phyloP scores from a whole-genome alignment of 2,888 invertebrate genomes.

The Graphium colonna region DNA sequence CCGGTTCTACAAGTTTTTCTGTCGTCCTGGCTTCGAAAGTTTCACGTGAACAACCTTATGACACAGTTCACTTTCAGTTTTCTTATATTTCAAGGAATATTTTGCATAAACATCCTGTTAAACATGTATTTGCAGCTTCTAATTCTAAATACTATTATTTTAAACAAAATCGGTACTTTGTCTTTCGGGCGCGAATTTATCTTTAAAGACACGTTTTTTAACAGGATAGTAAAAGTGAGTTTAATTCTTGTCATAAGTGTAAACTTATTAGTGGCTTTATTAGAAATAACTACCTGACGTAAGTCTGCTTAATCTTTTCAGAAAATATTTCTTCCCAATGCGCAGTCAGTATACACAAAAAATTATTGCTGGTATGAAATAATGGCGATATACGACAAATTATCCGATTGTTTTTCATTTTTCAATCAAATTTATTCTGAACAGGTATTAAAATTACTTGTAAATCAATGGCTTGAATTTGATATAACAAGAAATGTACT shows the following conservation, averaged over 20 bases:
- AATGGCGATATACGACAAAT: constrained; percentile 60
- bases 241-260: not conserved
- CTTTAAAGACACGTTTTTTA: constrained; percentile 31
- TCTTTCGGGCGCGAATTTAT: constrained; percentile 29
- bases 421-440: constrained; percentile 54
- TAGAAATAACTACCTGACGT: not conserved
- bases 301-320: constrained; percentile 31
- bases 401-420: constrained; percentile 47
- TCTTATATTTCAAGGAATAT: constrained; percentile 45
- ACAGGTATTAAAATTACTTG: constrained; percentile 46
- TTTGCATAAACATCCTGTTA: constrained; percentile 39
- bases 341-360: constrained; percentile 27
- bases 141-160: too few relatives aligned
- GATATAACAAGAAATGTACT: too few relatives aligned
- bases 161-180: too few relatives aligned
- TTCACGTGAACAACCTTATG: constrained; percentile 39
- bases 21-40: constrained; percentile 35
- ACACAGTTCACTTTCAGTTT: constrained; percentile 39
- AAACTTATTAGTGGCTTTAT: not conserved
- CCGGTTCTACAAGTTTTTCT: constrained; percentile 32
- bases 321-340: constrained; percentile 32
- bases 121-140: constrained; percentile 42
- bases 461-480: too few relatives aligned
- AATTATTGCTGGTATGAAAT: constrained; percentile 54
- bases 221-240: constrained; percentile 38